Evolutionary conservation across 2,888 invertebrate genomes (phyloP).

Genomic region (Eupithecia pulchellata): DNA sequence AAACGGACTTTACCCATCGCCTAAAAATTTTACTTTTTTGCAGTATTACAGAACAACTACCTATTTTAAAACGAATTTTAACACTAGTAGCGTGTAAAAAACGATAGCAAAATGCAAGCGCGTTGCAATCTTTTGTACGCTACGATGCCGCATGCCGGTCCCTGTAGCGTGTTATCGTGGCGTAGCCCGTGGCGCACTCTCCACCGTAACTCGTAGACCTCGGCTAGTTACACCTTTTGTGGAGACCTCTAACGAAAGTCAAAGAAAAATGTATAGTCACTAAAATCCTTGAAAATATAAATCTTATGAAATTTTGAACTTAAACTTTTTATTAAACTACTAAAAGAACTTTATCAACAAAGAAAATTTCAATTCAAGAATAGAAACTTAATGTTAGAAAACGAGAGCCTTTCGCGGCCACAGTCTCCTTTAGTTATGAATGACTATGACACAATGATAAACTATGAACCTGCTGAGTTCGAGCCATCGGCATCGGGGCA

Average conservation of each 20-base stretch:
- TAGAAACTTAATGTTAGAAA: background rate
- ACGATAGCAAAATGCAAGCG: background rate
- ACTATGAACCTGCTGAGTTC: constrained; percentile 6
- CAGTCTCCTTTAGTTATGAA: background rate
- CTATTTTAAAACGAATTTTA: too few relatives aligned
- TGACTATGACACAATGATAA: background rate
- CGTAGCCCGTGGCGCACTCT: background rate
- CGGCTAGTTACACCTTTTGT: background rate
- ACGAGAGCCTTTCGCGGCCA: background rate
- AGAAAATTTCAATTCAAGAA: background rate
- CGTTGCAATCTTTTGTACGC: background rate
- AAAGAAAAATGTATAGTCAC: background rate
- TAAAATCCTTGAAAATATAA: background rate
- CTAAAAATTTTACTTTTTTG: background rate
- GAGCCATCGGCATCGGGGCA: constrained; percentile 14
- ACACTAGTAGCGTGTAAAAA: background rate
- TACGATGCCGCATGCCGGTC: too few relatives aligned
- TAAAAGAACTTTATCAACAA: background rate
- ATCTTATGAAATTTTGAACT: background rate
- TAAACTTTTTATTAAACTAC: background rate
- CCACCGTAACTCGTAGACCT: background rate
- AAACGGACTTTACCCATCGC: background rate
- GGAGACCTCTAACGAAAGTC: background rate
- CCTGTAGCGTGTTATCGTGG: too few relatives aligned
- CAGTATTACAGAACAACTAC: background rate